Conservation (phyloP, 2,888 invertebrate species). For the Drosophila atroscutellata region DNA sequence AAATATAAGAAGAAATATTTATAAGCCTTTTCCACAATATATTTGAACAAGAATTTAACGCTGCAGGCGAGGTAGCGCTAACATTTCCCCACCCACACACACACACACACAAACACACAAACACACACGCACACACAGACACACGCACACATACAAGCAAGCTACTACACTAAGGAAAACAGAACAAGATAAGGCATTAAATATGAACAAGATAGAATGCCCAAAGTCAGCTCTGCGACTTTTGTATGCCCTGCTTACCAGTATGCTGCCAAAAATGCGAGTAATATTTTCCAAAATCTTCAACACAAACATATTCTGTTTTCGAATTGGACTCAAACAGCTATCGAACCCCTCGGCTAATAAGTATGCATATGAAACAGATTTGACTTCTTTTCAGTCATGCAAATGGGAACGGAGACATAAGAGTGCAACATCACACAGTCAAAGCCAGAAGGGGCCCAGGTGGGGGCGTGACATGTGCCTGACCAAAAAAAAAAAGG, state of each 20-base stretch:
- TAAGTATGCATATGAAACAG: slow-evolving; percentile 26
- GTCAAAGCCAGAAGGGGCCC: slow-evolving; percentile 7
- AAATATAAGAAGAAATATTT: slow-evolving; percentile 26
- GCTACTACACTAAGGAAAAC: slow-evolving; percentile 9
- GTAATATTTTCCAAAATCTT: neutral
- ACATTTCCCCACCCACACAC: slow-evolving; percentile 2
- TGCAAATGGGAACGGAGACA: slow-evolving; percentile 43
- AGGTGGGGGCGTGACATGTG: slow-evolving; percentile 30
- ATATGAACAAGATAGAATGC: slow-evolving; percentile 25
- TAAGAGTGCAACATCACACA: slow-evolving; percentile 42
- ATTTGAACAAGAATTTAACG: slow-evolving; percentile 59
- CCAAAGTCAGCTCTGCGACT: neutral
- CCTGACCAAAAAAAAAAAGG: slow-evolving; percentile 11
- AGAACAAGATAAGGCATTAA: slow-evolving; percentile 46
- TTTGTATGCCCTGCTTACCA: slow-evolving; percentile 6
- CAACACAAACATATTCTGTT: neutral
- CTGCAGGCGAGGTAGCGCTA: slow-evolving; percentile 46
- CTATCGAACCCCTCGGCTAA: neutral
- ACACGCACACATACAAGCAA: neutral
- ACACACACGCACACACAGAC: neutral
- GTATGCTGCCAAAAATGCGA: neutral
- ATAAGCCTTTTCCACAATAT: slow-evolving; percentile 52
- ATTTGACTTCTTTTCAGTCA: slow-evolving; percentile 38
- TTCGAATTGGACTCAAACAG: neutral
- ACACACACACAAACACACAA: neutral